A percentile compares a stretch with the other conserved stretches of the same genome.
These are phyloP conservation scores for Eupithecia tripunctaria DNA, from an alignment of 2,888 invertebrate genomes.

Conservation along the genomic window DNA sequence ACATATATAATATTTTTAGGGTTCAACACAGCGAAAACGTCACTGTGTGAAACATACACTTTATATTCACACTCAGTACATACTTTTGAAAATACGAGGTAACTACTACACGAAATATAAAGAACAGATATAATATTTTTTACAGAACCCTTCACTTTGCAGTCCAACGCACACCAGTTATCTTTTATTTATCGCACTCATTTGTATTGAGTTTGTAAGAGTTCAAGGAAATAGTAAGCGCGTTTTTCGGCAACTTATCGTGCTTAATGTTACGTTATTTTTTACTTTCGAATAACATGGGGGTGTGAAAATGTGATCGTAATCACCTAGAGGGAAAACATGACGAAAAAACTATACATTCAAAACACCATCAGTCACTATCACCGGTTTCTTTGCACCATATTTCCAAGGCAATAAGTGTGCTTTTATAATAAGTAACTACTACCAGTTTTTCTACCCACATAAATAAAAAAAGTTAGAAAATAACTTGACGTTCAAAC, in stretches of 20 bases:
- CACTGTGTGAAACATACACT: background rate
- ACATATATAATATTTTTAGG: too few species aligned
- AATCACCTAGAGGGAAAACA: constrained; percentile 10
- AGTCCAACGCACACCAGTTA: constrained; percentile 44
- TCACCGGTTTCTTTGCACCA: background rate
- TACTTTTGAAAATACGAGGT: background rate
- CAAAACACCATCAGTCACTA: constrained; percentile 2
- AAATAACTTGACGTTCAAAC: background rate
- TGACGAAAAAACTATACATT: background rate
- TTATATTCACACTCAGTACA: background rate
- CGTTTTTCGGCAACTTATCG: constrained; percentile 73
- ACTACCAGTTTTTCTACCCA: background rate
- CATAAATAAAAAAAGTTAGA: background rate
- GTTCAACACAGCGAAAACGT: background rate
- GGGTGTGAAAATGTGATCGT: constrained; percentile 36
- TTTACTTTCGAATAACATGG: constrained; percentile 35
- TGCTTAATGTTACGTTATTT: constrained; percentile 72
- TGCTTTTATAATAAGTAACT: background rate
- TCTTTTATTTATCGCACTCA: constrained; percentile 68
- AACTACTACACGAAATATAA: constrained; percentile 15
- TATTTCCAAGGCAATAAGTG: background rate
- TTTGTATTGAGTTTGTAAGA: constrained; percentile 60
- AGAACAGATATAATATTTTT: constrained; percentile 34
- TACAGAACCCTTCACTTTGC: constrained; percentile 42
- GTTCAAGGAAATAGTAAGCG: constrained; percentile 58